Conservation (phyloP, 2,888 invertebrate genomes). For the Diplolepis rosae region DNA sequence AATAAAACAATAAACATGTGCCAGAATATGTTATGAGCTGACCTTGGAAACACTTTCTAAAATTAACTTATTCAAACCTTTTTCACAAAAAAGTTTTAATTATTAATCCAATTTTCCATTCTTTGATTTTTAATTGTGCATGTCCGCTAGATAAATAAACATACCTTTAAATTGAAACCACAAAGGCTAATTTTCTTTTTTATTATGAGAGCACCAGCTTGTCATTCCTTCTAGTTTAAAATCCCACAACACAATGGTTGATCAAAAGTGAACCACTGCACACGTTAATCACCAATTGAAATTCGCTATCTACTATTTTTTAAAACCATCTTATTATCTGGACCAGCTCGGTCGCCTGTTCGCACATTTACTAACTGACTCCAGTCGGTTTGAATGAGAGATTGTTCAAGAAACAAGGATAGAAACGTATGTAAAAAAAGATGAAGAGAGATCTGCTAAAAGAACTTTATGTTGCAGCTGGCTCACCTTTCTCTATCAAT, state of each 20-base stretch:
- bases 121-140: no score
- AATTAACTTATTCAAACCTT: no score
- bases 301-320: no score
- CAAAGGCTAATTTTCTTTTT: not conserved
- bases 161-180: no score
- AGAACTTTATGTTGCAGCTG: not conserved
- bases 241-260: no score
- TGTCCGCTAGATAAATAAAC: no score
- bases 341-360: conserved; percentile 6
- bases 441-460: not conserved
- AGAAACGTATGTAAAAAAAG: not conserved
- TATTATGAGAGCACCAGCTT: not conserved
- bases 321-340: conserved; percentile 18
- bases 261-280: no score
- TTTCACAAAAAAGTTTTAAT: no score
- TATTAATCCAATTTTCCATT: no score
- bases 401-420: conserved; percentile 5
- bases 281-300: not conserved
- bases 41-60: no score
- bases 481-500: conserved; percentile 16
- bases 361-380: conserved; percentile 20
- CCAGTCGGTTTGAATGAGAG: conserved; percentile 6
- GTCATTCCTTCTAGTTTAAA: not conserved
- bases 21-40: no score
- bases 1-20: no score